phyloP scores from a whole-genome alignment of 2,797 vertebrate genomes.

The Clamator glandarius region DNA sequence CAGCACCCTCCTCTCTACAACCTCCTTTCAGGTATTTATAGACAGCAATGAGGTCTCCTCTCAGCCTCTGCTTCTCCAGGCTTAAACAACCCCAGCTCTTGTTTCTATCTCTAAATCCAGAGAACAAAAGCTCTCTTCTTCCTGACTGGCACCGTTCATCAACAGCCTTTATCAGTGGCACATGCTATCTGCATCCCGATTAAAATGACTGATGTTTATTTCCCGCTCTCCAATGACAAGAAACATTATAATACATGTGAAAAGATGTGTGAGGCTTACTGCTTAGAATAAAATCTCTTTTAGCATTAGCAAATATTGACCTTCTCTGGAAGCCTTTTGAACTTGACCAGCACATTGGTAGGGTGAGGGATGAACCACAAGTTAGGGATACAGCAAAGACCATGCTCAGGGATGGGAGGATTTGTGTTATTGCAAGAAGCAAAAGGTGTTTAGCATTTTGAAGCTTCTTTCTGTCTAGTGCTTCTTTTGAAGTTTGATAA shows the following conservation, averaged over 20 bases:
- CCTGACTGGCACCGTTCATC: background rate
- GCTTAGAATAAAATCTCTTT: background rate
- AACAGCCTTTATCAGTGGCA: background rate
- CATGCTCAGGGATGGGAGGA: constrained; percentile 35
- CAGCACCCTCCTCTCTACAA: too few species aligned
- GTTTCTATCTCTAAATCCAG: background rate
- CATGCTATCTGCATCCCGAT: background rate
- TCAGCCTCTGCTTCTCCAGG: too few species aligned
- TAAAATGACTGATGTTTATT: background rate
- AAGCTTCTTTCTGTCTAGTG: background rate
- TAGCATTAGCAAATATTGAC: constrained; percentile 39
- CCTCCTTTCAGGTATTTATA: too few species aligned
- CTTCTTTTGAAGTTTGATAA: background rate
- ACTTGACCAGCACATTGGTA: constrained; percentile 77
- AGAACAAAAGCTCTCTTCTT: background rate
- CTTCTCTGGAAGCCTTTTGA: constrained; percentile 77
- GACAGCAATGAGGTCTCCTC: too few species aligned
- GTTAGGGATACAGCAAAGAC: constrained; percentile 77
- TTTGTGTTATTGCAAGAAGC: constrained; percentile 15
- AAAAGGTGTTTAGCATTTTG: background rate
- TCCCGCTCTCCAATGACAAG: background rate
- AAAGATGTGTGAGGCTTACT: background rate
- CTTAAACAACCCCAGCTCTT: too few species aligned
- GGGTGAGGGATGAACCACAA: constrained; percentile 81
- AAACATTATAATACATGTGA: background rate